Percentiles rank a stretch among this genome's conserved stretches.
These are phyloP conservation scores for Caranx melampygus DNA, from an alignment of 2,113 vertebrate species.

Conservation along the genomic window DNA sequence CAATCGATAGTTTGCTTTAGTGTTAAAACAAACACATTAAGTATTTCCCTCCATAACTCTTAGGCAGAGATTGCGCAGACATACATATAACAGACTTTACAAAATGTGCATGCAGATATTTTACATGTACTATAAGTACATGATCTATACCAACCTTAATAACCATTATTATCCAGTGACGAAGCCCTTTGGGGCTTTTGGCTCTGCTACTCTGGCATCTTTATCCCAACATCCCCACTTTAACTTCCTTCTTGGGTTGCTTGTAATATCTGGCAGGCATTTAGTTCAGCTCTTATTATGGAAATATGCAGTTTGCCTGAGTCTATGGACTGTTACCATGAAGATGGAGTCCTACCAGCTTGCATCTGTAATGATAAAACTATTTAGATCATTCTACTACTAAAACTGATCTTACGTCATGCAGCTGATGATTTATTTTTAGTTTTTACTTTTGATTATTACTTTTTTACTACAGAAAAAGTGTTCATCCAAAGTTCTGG, in stretches of 20 bases:
- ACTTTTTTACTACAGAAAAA: background rate
- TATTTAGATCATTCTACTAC: background rate
- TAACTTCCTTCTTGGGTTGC: constrained; percentile 7
- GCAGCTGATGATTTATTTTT: too few relatives aligned
- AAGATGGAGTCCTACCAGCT: background rate
- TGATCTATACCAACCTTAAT: background rate
- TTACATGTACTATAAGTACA: background rate
- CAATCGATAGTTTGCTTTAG: constrained; percentile 33
- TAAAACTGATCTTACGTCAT: background rate
- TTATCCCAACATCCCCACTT: constrained; percentile 18
- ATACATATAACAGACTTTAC: background rate
- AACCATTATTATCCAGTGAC: constrained; percentile 3
- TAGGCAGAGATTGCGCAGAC: background rate
- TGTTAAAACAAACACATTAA: constrained; percentile 4
- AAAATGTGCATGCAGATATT: background rate
- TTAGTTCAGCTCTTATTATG: constrained; percentile 46
- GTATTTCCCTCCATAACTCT: background rate
- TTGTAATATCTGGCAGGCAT: constrained; percentile 30
- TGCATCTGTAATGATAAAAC: constrained; percentile 3
- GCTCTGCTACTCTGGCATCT: constrained; percentile 29
- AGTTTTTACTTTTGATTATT: background rate
- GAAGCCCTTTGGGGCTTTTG: background rate
- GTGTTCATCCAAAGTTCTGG: too few relatives aligned
- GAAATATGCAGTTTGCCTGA: constrained; percentile 35
- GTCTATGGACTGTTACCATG: constrained; percentile 29